phyloP scores from a whole-genome alignment of 2,888 invertebrate genomes.

The Rugalucina vietnamica region DNA sequence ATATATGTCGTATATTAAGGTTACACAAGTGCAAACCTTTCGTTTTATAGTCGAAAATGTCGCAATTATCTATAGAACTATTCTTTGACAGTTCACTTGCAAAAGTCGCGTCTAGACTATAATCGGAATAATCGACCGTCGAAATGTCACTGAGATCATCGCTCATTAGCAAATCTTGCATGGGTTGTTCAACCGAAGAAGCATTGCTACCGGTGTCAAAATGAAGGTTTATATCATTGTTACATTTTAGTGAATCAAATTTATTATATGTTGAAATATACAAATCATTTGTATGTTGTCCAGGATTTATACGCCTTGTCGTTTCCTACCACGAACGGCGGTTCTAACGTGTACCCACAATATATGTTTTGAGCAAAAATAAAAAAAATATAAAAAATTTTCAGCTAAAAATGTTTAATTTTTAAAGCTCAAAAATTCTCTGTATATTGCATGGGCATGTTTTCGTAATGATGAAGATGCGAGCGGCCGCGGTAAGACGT shows the following conservation, averaged over 20 bases:
- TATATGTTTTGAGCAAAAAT: no score
- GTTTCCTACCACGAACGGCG: background rate
- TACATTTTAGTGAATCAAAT: background rate
- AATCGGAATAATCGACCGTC: no score
- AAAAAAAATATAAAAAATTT: no score
- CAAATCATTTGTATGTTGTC: background rate
- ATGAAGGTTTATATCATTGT: background rate
- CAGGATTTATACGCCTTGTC: background rate
- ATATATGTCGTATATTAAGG: background rate
- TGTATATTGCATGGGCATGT: no score
- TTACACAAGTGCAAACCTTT: background rate
- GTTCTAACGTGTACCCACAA: no score
- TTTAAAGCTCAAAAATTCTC: no score
- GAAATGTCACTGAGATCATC: background rate
- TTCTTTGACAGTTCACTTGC: no score
- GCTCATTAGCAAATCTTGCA: background rate
- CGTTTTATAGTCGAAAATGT: background rate
- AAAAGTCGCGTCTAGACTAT: no score
- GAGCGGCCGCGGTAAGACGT: no score
- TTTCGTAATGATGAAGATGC: no score
- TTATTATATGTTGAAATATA: background rate
- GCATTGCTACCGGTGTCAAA: background rate
- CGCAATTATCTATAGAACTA: background rate
- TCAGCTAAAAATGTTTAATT: no score
- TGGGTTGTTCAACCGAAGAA: background rate